Percentiles rank a stretch among this genome's conserved stretches.
phyloP scores from a whole-genome alignment of 2,888 invertebrate species.

The Andrena dorsata region DNA sequence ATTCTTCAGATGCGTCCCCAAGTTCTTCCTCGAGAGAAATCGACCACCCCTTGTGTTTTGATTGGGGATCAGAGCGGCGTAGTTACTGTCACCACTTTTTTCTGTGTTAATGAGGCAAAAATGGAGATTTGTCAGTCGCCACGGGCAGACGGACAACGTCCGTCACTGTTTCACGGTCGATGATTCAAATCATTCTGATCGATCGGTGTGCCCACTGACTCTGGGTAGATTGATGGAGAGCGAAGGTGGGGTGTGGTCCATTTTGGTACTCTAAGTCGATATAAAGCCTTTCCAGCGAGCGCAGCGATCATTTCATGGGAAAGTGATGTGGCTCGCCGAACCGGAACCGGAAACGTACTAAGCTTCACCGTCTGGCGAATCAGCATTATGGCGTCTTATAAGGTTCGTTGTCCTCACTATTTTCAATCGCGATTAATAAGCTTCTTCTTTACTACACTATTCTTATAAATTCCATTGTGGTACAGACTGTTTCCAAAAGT shows the following conservation, averaged over 20 bases:
- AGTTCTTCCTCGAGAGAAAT: background rate
- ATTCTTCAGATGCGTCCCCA: no score
- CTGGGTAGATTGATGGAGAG: background rate
- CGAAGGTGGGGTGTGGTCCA: conserved; percentile 51
- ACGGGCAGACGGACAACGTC: conserved; percentile 29
- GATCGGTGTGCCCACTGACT: conserved; percentile 42
- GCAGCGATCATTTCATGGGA: conserved; percentile 79
- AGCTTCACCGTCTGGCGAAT: conserved; percentile 39
- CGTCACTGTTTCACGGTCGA: conserved; percentile 59
- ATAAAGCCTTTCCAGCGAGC: conserved; percentile 78
- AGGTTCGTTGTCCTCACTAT: conserved; percentile 54
- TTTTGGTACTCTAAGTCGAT: conserved; percentile 75
- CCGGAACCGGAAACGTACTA: conserved; percentile 59
- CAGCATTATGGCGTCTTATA: conserved; percentile 65
- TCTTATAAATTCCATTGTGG: no score
- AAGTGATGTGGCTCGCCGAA: conserved; percentile 75
- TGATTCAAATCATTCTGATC: conserved; percentile 60
- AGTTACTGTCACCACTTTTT: conserved; percentile 13
- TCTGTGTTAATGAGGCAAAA: conserved; percentile 40
- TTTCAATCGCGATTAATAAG: no score
- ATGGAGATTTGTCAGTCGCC: conserved; percentile 7
- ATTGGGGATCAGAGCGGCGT: background rate
- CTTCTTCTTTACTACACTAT: no score
- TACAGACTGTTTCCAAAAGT: no score
- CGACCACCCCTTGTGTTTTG: background rate